These are phyloP conservation scores for Holacanthella duospinosa DNA, from an alignment of 2,888 invertebrate genomes.

Conservation along the genomic window DNA sequence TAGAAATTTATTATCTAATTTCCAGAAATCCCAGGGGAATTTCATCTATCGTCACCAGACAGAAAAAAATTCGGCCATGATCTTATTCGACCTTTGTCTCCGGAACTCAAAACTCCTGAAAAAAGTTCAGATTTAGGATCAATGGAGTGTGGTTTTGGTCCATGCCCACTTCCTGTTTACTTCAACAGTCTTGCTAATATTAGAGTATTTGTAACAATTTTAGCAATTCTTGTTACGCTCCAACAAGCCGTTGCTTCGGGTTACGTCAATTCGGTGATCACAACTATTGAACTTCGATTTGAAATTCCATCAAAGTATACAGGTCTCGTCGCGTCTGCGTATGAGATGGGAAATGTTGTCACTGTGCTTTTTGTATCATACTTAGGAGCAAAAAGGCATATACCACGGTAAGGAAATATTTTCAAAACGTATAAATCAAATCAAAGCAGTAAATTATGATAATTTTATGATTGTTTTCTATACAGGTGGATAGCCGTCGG, in stretches of 20 bases:
- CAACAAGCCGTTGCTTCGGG: slow-evolving; percentile 85
- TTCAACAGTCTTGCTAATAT: slow-evolving; percentile 79
- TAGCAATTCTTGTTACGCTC: slow-evolving; percentile 78
- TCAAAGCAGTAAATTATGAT: neutral
- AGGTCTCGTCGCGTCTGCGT: slow-evolving; percentile 84
- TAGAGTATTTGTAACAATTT: slow-evolving; percentile 75
- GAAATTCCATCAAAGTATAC: slow-evolving; percentile 89
- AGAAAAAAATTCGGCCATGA: neutral
- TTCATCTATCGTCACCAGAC: slow-evolving; percentile 30
- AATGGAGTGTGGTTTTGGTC: slow-evolving; percentile 77
- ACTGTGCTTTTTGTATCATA: slow-evolving; percentile 44
- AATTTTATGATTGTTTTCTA: neutral
- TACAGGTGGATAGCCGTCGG: slow-evolving; percentile 82
- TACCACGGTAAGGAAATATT: slow-evolving; percentile 51
- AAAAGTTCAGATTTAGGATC: slow-evolving; percentile 45
- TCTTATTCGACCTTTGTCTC: slow-evolving; percentile 11
- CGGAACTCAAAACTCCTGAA: slow-evolving; percentile 9
- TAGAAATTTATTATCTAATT: too few species aligned
- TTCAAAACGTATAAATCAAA: neutral
- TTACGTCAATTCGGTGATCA: slow-evolving; percentile 89
- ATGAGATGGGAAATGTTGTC: slow-evolving; percentile 89
- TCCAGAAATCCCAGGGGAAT: neutral
- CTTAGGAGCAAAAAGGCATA: slow-evolving; percentile 80
- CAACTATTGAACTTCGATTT: slow-evolving; percentile 84
- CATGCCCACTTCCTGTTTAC: slow-evolving; percentile 64